Base-by-base conservation (phyloP, 2,113 vertebrate genomes). In the Scopus umbretta region DNA sequence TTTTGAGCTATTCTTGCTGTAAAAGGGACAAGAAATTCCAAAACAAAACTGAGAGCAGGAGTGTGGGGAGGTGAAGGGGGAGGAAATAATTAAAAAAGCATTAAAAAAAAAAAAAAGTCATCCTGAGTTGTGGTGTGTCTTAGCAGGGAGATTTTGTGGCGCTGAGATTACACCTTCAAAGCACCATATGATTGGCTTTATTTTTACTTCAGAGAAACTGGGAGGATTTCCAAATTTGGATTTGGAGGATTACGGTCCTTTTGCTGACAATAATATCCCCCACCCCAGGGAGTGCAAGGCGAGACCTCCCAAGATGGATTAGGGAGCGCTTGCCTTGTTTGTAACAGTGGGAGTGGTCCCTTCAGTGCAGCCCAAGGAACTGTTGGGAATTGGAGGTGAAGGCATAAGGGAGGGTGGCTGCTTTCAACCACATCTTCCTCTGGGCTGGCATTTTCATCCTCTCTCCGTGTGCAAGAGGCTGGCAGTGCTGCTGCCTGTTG, bases 211-310 rank as follows among this genome's bases (percentile, higher is more conserved):
- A 96, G 97, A 97, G 96, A 90, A 89, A 72, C 96, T 29, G 95
- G 97, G 97, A 98, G 95, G 89, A 83, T 40, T 93, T 98, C 97
- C 98, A 98, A 96, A 97, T 97, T 96, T 95, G 96, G 97, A 96
- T 97, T 98, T 97, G 96, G 94, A 92, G 90, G 97, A 98, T 98
- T 98, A 98, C 90, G 91, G 70, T 89, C 95, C 92, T 97, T 97
- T 96, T 42, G 34, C 73, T 96, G 95, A 87, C 90, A 86, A 85
- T 95, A 81, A 95, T 90, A 97, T 91, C 80, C 79, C 75, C 79
- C 73, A 80, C 70, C 86, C 86, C 4, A 4, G 13, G 76, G 90
- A 95, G 70, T 73, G 80, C 8, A 50, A 95, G 80, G 78, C 3
- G 7, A 92, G 97, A 97, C 98, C 98, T 98, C 97, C 97, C 98